A percentile compares a stretch with the other conserved stretches of the same genome.
These are phyloP conservation scores for Rhinogobio ventralis DNA, from an alignment of 2,797 vertebrate genomes.

Conservation along the genomic window DNA sequence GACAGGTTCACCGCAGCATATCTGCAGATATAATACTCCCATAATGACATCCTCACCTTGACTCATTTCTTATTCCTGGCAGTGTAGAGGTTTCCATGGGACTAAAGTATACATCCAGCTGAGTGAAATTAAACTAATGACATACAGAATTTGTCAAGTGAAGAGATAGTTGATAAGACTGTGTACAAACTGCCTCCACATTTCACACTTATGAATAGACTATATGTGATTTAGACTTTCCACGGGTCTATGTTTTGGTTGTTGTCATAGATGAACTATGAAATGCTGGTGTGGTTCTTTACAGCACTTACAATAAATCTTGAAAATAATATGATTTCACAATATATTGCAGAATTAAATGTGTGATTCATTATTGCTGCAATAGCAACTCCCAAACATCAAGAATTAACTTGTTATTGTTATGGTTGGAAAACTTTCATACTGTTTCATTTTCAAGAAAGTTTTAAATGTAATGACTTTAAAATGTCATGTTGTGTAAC, in stretches of 20 bases:
- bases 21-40: constrained; percentile 62
- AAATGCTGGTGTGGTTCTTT: neutral
- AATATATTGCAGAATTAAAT: neutral
- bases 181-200: neutral
- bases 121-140: constrained; percentile 37
- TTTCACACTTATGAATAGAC: neutral
- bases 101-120: constrained; percentile 36
- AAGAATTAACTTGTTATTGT: constrained; percentile 2
- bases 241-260: neutral
- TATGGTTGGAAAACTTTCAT: constrained; percentile 10
- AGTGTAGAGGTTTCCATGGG: constrained; percentile 45
- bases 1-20: constrained; percentile 56
- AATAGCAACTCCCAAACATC: constrained; percentile 7
- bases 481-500: neutral
- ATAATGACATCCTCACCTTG: constrained; percentile 64
- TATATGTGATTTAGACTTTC: constrained; percentile 1
- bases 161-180: constrained; percentile 13
- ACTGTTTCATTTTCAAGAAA: neutral
- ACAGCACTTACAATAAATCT: constrained; percentile 5
- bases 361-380: constrained; percentile 16
- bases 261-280: constrained; percentile 6
- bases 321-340: constrained; percentile 23
- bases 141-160: constrained; percentile 18
- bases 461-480: neutral
- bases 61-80: constrained; percentile 59